These are phyloP conservation scores for Ceyx melanurus DNA, from an alignment of 2,113 vertebrate genomes.

Conservation along the genomic window DNA sequence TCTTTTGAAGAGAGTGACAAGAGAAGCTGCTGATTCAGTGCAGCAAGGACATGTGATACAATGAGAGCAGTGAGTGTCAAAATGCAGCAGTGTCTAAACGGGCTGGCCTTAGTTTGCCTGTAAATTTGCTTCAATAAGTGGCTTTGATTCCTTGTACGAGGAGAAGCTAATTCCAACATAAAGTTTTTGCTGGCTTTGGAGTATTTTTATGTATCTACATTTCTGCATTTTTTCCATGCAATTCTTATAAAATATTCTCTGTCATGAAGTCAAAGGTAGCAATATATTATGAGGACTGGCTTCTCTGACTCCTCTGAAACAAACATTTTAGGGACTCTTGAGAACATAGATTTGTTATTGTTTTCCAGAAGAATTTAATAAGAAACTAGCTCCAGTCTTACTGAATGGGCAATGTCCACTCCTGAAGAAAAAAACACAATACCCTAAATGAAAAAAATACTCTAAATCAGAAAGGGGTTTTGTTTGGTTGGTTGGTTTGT, in stretches of 20 bases:
- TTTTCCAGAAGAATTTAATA: neutral
- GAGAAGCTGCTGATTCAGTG: constrained; percentile 18
- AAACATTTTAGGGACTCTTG: neutral
- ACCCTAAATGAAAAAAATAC: neutral
- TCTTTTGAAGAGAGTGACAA: neutral
- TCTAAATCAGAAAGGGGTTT: neutral
- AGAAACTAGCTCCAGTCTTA: neutral
- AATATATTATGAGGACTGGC: neutral
- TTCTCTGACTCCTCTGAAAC: neutral
- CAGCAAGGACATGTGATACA: neutral
- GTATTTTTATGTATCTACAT: neutral
- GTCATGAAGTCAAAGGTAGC: neutral
- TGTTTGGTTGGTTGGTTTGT: too few relatives aligned
- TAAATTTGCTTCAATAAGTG: neutral
- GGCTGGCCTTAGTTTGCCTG: neutral
- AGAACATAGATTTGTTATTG: neutral
- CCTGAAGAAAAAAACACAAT: neutral
- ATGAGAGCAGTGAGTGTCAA: neutral
- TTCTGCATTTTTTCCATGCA: neutral
- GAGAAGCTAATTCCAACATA: neutral
- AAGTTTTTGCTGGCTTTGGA: neutral
- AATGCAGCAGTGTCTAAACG: neutral
- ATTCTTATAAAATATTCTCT: neutral
- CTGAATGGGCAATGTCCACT: neutral
- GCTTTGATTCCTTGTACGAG: neutral